Percentiles rank a stretch among this genome's conserved stretches.
phyloP scores from a whole-genome alignment of 2,113 vertebrate species.

The Apteryx owenii region DNA sequence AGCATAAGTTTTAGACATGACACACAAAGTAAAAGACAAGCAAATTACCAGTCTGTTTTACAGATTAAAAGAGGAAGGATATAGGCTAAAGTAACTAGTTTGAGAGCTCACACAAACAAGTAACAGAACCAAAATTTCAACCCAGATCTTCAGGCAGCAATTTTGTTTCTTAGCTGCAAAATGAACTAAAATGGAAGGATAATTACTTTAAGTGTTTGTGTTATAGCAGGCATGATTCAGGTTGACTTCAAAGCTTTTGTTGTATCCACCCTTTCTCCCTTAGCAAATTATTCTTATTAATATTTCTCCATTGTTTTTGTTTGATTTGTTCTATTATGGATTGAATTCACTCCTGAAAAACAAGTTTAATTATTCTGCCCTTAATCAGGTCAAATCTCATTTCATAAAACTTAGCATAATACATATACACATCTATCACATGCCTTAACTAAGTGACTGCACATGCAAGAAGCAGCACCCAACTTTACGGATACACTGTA shows the following conservation, averaged over 20 bases:
- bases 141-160: neutral
- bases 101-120: neutral
- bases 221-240: neutral
- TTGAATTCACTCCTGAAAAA: neutral
- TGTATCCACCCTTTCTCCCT: neutral
- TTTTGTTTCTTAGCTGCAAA: neutral
- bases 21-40: neutral
- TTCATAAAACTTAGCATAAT: neutral
- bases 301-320: neutral
- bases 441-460: neutral
- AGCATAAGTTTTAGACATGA: neutral
- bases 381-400: neutral
- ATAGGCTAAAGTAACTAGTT: neutral
- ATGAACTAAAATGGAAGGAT: neutral
- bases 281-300: neutral
- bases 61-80: neutral
- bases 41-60: neutral
- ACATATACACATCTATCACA: neutral
- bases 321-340: neutral
- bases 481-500: neutral
- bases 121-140: neutral
- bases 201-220: neutral
- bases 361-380: conserved; percentile 1
- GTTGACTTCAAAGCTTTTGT: neutral
- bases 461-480: neutral